Conservation (phyloP, 2,888 invertebrate species). For the Andrena trimmerana region DNA sequence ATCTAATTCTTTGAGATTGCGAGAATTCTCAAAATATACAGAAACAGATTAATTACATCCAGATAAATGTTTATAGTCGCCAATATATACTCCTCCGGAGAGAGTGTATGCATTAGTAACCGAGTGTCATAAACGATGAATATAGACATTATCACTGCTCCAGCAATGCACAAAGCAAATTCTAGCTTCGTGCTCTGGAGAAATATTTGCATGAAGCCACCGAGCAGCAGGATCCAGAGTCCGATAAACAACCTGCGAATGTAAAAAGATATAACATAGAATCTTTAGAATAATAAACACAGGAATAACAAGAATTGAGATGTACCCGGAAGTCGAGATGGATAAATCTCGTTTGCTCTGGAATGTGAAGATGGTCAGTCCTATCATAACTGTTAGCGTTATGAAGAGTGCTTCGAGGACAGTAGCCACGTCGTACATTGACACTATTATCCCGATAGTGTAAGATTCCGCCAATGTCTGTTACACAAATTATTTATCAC, state of each 20-base stretch:
- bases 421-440: constrained; percentile 91
- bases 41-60: constrained; percentile 94
- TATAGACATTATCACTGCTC: constrained; percentile 91
- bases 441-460: constrained; percentile 92
- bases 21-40: constrained; percentile 92
- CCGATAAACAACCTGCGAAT: constrained; percentile 88
- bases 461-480: constrained; percentile 93
- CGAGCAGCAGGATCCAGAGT: constrained; percentile 89
- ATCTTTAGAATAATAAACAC: not conserved
- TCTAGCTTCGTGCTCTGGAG: constrained; percentile 91
- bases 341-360: constrained; percentile 95
- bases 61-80: constrained; percentile 95
- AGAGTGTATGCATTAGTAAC: constrained; percentile 92
- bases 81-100: constrained; percentile 95
- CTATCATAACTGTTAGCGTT: constrained; percentile 91
- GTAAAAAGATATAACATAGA: not conserved
- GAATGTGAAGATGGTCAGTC: constrained; percentile 93
- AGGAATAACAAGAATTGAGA: too few species aligned
- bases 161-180: constrained; percentile 90
- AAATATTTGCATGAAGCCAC: constrained; percentile 91
- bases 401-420: constrained; percentile 93
- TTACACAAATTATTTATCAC: constrained; percentile 73
- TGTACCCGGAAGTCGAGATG: constrained; percentile 89
- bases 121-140: constrained; percentile 95
- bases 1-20: constrained; percentile 86